A percentile compares a stretch with the other conserved stretches of the same genome.
phyloP scores from a whole-genome alignment of 2,113 vertebrate genomes.

The Oceanites oceanicus region DNA sequence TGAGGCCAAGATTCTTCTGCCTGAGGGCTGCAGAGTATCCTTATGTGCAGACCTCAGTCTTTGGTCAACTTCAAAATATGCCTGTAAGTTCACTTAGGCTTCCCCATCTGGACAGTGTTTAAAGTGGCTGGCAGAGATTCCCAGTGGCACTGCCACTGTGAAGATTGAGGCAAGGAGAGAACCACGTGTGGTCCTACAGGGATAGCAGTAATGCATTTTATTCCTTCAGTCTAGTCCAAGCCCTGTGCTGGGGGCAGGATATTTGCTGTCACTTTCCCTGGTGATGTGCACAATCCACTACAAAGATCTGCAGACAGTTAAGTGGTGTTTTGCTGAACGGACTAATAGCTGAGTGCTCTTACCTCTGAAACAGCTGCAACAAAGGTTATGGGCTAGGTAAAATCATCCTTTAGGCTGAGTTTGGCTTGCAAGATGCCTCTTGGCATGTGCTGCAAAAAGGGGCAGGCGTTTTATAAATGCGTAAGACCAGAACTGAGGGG shows the following conservation, averaged over 20 bases:
- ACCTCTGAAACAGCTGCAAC: not conserved
- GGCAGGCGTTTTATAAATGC: rapidly evolving
- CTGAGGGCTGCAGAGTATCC: not conserved
- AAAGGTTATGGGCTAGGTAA: not conserved
- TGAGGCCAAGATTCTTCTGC: not conserved
- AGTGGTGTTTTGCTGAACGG: not conserved
- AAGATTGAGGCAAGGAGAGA: not conserved
- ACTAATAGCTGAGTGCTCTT: not conserved
- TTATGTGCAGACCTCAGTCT: not conserved
- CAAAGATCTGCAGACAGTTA: not conserved
- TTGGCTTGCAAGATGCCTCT: not conserved
- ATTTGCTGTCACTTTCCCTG: not conserved
- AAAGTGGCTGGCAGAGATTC: not conserved
- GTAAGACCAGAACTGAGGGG: not conserved
- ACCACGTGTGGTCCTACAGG: rapidly evolving
- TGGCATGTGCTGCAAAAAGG: not conserved
- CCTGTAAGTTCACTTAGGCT: not conserved
- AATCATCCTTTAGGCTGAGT: not conserved
- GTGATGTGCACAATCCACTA: not conserved
- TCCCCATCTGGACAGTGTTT: not conserved
- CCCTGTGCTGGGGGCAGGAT: not conserved
- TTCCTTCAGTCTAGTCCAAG: not conserved
- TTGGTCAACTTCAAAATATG: not conserved
- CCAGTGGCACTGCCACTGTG: not conserved
- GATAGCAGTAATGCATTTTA: not conserved